A percentile compares a stretch with the other conserved stretches of the same genome.
Conservation (phyloP, 2,797 vertebrate species). For the Gastrophryne carolinensis region DNA sequence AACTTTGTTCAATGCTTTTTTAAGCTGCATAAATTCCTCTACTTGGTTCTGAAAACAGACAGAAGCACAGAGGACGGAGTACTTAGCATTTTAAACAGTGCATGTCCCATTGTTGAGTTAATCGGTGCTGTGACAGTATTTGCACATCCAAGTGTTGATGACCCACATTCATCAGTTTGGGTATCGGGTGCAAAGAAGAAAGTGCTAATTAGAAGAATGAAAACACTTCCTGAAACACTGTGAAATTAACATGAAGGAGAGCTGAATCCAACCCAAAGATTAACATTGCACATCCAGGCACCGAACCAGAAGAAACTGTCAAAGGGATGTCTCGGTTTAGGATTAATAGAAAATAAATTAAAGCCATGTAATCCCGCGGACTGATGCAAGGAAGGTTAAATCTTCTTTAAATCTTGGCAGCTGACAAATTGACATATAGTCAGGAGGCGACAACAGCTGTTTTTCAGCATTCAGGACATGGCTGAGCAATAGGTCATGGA, state of each 20-base stretch:
- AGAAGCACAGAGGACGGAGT: background rate
- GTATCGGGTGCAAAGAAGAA: background rate
- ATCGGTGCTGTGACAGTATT: background rate
- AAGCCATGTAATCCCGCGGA: conserved; percentile 46
- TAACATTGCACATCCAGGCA: conserved; percentile 63
- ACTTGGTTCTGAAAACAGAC: conserved; percentile 80
- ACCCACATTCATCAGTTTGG: conserved; percentile 7
- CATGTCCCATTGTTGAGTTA: background rate
- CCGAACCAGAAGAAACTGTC: conserved; percentile 58
- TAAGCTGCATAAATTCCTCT: conserved; percentile 87
- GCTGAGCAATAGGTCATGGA: conserved; percentile 7
- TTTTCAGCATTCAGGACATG: conserved; percentile 27
- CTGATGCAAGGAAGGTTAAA: conserved; percentile 38
- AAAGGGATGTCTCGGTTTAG: conserved; percentile 48
- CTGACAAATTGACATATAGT: conserved; percentile 45
- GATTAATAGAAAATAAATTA: conserved; percentile 51
- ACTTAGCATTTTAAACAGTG: background rate
- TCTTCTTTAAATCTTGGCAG: conserved; percentile 47
- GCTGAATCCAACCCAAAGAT: conserved; percentile 48
- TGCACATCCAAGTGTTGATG: background rate
- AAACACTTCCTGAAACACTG: background rate
- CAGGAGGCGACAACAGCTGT: conserved; percentile 28
- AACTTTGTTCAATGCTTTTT: conserved; percentile 78
- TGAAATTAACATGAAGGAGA: conserved; percentile 7
- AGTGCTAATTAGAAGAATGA: background rate